These are phyloP conservation scores for Galleria mellonella DNA, from an alignment of 1,140 invertebrate species.

Conservation along the genomic window DNA sequence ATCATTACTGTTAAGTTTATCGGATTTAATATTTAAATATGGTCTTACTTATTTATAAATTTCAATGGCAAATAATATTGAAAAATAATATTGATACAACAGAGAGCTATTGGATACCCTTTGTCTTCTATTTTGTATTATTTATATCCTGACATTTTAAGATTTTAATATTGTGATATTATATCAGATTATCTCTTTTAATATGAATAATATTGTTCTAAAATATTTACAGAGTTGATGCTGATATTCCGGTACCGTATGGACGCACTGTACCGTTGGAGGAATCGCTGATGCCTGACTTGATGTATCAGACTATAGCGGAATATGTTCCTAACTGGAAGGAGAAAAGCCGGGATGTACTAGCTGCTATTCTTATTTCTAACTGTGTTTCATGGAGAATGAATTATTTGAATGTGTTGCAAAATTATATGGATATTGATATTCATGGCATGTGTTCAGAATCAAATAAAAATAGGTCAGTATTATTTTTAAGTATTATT, in stretches of 20 bases:
- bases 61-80: too few relatives aligned
- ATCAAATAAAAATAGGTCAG: constrained; percentile 29
- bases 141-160: too few relatives aligned
- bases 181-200: too few relatives aligned
- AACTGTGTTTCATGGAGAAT: constrained; percentile 77
- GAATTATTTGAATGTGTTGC: constrained; percentile 76
- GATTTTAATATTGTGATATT: too few relatives aligned
- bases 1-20: too few relatives aligned
- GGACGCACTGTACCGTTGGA: constrained; percentile 73
- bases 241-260: constrained; percentile 82
- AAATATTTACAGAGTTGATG: constrained; percentile 70
- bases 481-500: neutral
- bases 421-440: constrained; percentile 41
- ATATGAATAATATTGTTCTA: too few relatives aligned
- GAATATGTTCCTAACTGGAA: constrained; percentile 34
- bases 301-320: constrained; percentile 12
- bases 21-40: too few relatives aligned
- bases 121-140: too few relatives aligned
- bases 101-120: too few relatives aligned
- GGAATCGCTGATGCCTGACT: constrained; percentile 17
- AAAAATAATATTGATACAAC: too few relatives aligned
- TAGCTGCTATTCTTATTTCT: constrained; percentile 78
- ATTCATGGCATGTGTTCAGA: constrained; percentile 42
- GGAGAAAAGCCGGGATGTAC: constrained; percentile 53
- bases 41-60: too few relatives aligned